Percentiles rank a stretch among this genome's conserved stretches.
phyloP scores from a whole-genome alignment of 2,113 vertebrate species.

The Calidris pygmaea region DNA sequence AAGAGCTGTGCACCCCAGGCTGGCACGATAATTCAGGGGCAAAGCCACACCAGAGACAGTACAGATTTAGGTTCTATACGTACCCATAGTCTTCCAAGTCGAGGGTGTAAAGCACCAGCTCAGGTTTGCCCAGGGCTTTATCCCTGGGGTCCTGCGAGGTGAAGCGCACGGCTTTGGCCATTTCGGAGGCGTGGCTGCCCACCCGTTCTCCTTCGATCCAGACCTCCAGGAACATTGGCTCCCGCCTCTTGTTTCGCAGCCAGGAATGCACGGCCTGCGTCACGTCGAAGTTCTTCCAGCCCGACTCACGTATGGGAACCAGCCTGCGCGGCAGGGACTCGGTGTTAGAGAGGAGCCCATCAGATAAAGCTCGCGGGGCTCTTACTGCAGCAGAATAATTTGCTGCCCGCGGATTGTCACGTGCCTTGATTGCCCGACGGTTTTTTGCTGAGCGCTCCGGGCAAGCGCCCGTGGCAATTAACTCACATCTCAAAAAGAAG shows the following conservation, averaged over 20 bases:
- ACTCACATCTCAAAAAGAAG: neutral
- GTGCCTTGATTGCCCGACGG: neutral
- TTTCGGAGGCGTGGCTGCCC: slow-evolving; percentile 83
- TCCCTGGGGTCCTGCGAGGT: slow-evolving; percentile 81
- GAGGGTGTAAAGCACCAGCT: slow-evolving; percentile 89
- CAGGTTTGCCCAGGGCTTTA: slow-evolving; percentile 82
- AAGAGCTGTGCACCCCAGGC: neutral
- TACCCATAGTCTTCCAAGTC: slow-evolving; percentile 88
- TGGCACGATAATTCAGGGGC: neutral
- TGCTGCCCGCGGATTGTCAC: neutral
- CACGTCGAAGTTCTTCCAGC: slow-evolving; percentile 96
- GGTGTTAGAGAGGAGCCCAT: neutral
- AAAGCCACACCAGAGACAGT: neutral
- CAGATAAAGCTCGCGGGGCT: fast-evolving
- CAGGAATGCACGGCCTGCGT: slow-evolving; percentile 93
- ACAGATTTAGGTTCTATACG: neutral
- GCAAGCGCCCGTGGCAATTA: neutral
- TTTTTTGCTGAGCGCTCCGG: neutral
- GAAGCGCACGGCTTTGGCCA: slow-evolving; percentile 87
- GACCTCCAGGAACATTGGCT: slow-evolving; percentile 91
- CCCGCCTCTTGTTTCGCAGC: slow-evolving; percentile 76
- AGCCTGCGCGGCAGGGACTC: slow-evolving; percentile 72
- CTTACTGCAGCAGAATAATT: neutral
- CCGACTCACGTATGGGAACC: slow-evolving; percentile 86
- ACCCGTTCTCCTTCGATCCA: slow-evolving; percentile 89